phyloP scores from a whole-genome alignment of 2,113 vertebrate species.

The Thymallus thymallus region DNA sequence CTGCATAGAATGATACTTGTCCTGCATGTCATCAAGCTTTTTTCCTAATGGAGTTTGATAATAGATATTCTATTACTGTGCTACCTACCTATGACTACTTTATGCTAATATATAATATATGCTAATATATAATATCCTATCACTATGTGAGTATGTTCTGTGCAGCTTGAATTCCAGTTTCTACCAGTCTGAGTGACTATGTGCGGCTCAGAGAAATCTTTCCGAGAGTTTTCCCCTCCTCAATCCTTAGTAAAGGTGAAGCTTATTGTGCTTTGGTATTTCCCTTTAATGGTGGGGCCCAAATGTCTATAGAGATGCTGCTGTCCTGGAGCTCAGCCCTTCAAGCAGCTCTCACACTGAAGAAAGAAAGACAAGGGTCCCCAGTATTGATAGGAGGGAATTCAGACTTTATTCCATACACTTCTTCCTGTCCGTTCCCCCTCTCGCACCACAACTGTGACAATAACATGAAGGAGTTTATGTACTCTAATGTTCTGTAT shows the following conservation, averaged over 20 bases:
- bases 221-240: constrained; percentile 7
- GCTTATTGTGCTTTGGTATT: constrained; percentile 46
- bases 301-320: background rate
- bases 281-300: constrained; percentile 54
- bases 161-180: background rate
- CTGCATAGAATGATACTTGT: too few relatives aligned
- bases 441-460: constrained; percentile 54
- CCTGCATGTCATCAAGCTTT: too few relatives aligned
- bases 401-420: constrained; percentile 31
- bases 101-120: too few relatives aligned
- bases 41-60: too few relatives aligned
- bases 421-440: constrained; percentile 15
- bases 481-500: constrained; percentile 6
- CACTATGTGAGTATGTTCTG: background rate
- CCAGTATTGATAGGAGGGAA: constrained; percentile 28
- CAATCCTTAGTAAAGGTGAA: constrained; percentile 47
- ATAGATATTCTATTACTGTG: too few relatives aligned
- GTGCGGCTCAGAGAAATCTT: background rate
- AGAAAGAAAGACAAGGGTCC: constrained; percentile 54
- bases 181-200: background rate
- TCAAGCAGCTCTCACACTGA: constrained; percentile 56
- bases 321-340: constrained; percentile 45
- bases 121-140: too few relatives aligned
- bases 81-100: too few relatives aligned
- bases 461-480: constrained; percentile 51